Conservation (phyloP, 2,113 vertebrate genomes). For the Atractosteus spatula region DNA sequence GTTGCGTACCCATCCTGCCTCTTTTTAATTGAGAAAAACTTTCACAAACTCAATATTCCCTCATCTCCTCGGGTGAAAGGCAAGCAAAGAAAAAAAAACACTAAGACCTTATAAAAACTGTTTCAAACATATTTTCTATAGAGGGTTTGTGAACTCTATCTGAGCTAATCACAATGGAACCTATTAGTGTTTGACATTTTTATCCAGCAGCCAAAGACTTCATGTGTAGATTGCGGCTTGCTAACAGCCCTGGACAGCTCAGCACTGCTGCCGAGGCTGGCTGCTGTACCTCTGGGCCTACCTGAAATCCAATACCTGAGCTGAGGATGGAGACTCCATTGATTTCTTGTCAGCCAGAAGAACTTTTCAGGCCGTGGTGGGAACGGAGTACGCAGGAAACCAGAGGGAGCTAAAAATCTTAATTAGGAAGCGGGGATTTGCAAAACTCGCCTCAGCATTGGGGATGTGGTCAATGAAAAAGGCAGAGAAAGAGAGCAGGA, state of each 20-base stretch:
- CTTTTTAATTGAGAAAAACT: slow-evolving; percentile 63
- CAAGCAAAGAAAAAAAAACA: slow-evolving; percentile 26
- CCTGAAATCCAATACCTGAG: slow-evolving; percentile 74
- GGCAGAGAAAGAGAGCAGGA: slow-evolving; percentile 16
- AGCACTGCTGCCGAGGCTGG: slow-evolving; percentile 28
- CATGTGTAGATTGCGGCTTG: slow-evolving; percentile 45
- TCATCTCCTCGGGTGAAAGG: slow-evolving; percentile 16
- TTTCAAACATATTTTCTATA: slow-evolving; percentile 61
- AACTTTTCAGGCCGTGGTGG: slow-evolving; percentile 54
- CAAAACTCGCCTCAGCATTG: slow-evolving; percentile 45
- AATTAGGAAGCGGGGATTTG: slow-evolving; percentile 70
- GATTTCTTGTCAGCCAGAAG: slow-evolving; percentile 71
- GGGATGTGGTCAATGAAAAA: slow-evolving; percentile 52
- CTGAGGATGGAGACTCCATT: slow-evolving; percentile 50
- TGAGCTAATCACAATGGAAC: slow-evolving; percentile 72
- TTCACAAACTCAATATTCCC: slow-evolving; percentile 42
- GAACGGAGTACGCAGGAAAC: slow-evolving; percentile 21
- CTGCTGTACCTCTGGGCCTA: slow-evolving; percentile 59
- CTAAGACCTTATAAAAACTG: slow-evolving; percentile 69
- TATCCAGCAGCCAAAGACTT: slow-evolving; percentile 66
- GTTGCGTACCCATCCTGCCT: slow-evolving; percentile 38
- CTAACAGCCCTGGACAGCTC: slow-evolving; percentile 55
- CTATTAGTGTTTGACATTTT: slow-evolving; percentile 75
- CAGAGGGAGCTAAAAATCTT: slow-evolving; percentile 67
- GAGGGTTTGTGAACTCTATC: slow-evolving; percentile 63